Evolutionary conservation across 2,888 invertebrate species (phyloP).

Genomic region (Cataglyphis cursor): DNA sequence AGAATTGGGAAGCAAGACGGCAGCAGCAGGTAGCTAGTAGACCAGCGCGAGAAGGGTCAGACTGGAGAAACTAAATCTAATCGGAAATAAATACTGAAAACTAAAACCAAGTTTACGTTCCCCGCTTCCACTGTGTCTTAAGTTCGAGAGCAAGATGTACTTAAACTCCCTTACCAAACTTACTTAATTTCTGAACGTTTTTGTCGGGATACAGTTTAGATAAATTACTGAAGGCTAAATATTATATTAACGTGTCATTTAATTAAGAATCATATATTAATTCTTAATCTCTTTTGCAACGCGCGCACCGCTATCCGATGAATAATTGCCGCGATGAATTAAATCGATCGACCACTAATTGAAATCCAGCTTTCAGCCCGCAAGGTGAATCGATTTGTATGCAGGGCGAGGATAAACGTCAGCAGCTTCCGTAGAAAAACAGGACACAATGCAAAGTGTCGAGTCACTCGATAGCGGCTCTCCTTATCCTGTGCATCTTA

Average conservation of each 20-base stretch:
- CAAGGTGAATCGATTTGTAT: slow-evolving; percentile 48
- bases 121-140: slow-evolving; percentile 60
- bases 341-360: slow-evolving; percentile 44
- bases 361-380: slow-evolving; percentile 45
- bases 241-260: slow-evolving; percentile 11
- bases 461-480: slow-evolving; percentile 52
- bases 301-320: slow-evolving; percentile 19
- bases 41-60: slow-evolving; percentile 53
- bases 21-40: slow-evolving; percentile 52
- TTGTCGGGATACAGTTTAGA: background rate
- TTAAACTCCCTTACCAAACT: slow-evolving; percentile 63
- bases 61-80: slow-evolving; percentile 68
- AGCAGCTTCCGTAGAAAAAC: slow-evolving; percentile 37
- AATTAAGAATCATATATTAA: slow-evolving; percentile 11
- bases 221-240: slow-evolving; percentile 22
- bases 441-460: slow-evolving; percentile 53
- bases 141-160: slow-evolving; percentile 60
- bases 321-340: slow-evolving; percentile 22
- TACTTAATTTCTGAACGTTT: slow-evolving; percentile 46
- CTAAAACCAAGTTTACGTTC: slow-evolving; percentile 69
- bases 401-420: slow-evolving; percentile 54
- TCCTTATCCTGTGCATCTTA: slow-evolving; percentile 56
- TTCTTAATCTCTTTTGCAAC: slow-evolving; percentile 5
- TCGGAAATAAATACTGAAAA: slow-evolving; percentile 62
- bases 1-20: slow-evolving; percentile 57